Evolutionary conservation across 2,113 vertebrate species (phyloP).

Genomic region (Oreochromis spilurus): DNA sequence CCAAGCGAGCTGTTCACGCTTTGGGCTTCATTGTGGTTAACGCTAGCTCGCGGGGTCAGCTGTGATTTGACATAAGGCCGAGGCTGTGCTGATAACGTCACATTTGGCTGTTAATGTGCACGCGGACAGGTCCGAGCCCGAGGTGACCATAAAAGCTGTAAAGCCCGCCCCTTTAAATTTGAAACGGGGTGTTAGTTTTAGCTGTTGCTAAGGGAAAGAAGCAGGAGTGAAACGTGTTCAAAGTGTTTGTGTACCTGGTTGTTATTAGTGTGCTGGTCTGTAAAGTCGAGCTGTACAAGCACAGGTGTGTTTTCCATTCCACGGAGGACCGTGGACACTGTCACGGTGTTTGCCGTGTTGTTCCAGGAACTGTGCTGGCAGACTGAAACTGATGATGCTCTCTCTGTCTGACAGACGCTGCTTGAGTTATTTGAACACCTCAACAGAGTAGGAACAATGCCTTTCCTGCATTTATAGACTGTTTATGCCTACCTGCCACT

Average conservation of each 20-base stretch:
- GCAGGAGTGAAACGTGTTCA: not conserved
- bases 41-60: conserved; percentile 7
- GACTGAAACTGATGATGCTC: not conserved
- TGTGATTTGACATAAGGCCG: conserved; percentile 41
- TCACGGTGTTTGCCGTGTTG: not conserved
- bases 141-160: not conserved
- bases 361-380: not conserved
- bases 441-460: not conserved
- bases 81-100: conserved; percentile 1
- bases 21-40: not conserved
- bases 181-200: not conserved
- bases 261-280: not conserved
- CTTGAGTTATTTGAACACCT: conserved; percentile 1
- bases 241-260: not conserved
- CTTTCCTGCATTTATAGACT: not conserved
- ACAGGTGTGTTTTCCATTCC: not conserved
- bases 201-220: not conserved
- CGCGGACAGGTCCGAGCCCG: not conserved
- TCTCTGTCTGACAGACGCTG: not conserved
- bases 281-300: too few species aligned
- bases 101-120: not conserved
- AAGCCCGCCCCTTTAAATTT: not conserved
- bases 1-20: not conserved
- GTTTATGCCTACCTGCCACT: not conserved
- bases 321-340: rapidly evolving